Base-by-base conservation (phyloP, 2,797 vertebrate genomes). In the Parotocinclus haroldoi region DNA sequence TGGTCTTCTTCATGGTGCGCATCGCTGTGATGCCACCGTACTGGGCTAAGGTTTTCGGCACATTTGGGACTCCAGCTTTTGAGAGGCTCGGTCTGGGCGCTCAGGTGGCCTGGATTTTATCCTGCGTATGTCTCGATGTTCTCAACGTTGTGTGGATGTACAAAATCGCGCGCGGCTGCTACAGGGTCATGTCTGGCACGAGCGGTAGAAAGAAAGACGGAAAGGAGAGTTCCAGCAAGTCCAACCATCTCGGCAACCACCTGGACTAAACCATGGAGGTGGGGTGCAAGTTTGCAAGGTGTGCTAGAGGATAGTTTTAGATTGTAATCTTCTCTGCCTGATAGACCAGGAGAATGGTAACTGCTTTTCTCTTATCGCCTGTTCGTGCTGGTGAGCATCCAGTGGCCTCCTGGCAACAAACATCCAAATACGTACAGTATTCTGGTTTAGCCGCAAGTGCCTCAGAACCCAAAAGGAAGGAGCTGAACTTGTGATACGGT, bases 81-180 rank as follows among this genome's bases (percentile, higher is more conserved):
- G 84, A 88, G 19, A 82, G 88, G 18, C 82, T 94, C 42, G 92
- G 92, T 5, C 45, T 85, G 45, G 88, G 84, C 0, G 87, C 89
- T 10, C 92, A 94, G 84, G 86, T 92, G 79, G 91, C 92, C 42
- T 94, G 92, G 91, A 92, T 93, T 72, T 73, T 84, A 6, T 92
- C 92, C 73, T 93, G 91, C 63, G 72, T 93, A 4, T 88, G 87
- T 36, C 80, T 92, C 78, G 91, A 92, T 52, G 73, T 91, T 74
- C 77, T 93, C 60, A 92, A 92, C 76, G 72, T 82, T 5, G 75
- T 92, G 69, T 91, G 89, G 91, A 92, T 92, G 90, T 91, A 90
- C 68, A 87, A 89, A 74, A 92, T 93, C 51, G 42, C 83, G 18
- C 82, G 87, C 0, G 91, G 91, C 66, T 92, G 90, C 87, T 91